Conservation (phyloP, 92 coral and sea anemone species). For the Paragorgia papillata region DNA sequence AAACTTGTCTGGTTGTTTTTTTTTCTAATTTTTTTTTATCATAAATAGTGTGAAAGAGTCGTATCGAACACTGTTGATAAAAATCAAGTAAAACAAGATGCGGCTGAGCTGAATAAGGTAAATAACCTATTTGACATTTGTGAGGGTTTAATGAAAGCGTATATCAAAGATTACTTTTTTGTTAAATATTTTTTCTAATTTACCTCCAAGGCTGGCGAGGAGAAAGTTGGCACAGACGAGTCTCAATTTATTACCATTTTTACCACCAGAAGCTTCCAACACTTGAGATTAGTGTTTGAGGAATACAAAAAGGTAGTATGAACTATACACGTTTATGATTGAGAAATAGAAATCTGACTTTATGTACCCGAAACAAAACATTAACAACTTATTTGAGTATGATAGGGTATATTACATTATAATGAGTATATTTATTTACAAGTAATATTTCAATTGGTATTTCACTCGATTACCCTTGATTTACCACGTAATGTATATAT, state of each 20-base stretch:
- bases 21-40: not conserved
- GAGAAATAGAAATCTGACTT: not conserved
- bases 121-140: not conserved
- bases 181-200: not conserved
- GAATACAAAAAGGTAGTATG: constrained; percentile 16
- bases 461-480: no score
- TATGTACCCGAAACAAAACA: no score
- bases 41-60: constrained; percentile 19
- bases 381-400: no score
- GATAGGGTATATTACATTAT: no score
- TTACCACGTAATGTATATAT: no score
- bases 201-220: constrained; percentile 28
- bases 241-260: constrained; percentile 19
- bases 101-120: constrained; percentile 21
- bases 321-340: no score
- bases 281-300: constrained; percentile 8
- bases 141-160: no score
- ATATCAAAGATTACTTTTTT: no score
- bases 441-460: no score
- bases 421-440: no score
- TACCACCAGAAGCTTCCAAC: constrained; percentile 28
- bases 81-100: constrained; percentile 13
- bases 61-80: constrained; percentile 23
- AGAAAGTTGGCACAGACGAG: constrained; percentile 28
- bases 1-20: no score